A percentile compares a stretch with the other conserved stretches of the same genome.
Conservation (phyloP, 2,113 vertebrate species). For the Scomber japonicus region DNA sequence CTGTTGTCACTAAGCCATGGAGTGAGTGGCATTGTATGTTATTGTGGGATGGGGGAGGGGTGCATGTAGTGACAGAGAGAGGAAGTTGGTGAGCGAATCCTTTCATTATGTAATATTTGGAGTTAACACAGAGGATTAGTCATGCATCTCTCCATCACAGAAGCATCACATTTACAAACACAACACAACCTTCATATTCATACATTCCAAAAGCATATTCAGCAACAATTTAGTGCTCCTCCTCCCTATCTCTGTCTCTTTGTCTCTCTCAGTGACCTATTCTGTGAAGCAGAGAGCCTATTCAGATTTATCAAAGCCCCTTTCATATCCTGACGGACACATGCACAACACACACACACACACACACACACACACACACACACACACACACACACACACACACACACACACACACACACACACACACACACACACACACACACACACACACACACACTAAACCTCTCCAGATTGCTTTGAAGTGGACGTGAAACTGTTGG, state of each 20-base stretch:
- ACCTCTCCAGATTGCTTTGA: conserved; percentile 2
- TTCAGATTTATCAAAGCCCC: conserved; percentile 24
- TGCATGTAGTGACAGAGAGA: background rate
- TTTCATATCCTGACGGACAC: conserved; percentile 31
- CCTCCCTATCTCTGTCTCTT: background rate
- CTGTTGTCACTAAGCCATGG: conserved; percentile 32
- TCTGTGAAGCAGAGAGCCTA: conserved; percentile 8
- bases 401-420: background rate
- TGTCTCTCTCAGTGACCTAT: background rate
- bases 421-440: too few species aligned
- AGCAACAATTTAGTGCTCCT: background rate
- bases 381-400: conserved; percentile 1
- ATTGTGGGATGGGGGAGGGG: conserved; percentile 8
- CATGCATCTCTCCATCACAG: conserved; percentile 20
- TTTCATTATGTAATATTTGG: conserved; percentile 51
- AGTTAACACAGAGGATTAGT: conserved; percentile 48
- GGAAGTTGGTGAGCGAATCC: conserved; percentile 10
- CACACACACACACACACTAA: background rate
- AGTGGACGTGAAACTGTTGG: background rate
- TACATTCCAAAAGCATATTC: background rate
- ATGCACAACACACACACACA: background rate
- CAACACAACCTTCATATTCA: conserved; percentile 19
- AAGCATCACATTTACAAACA: conserved; percentile 18
- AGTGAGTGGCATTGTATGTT: conserved; percentile 17
- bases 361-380: too few species aligned